Evolutionary conservation across 2,113 vertebrate genomes (phyloP).

Genomic region (Cepphus grylle): DNA sequence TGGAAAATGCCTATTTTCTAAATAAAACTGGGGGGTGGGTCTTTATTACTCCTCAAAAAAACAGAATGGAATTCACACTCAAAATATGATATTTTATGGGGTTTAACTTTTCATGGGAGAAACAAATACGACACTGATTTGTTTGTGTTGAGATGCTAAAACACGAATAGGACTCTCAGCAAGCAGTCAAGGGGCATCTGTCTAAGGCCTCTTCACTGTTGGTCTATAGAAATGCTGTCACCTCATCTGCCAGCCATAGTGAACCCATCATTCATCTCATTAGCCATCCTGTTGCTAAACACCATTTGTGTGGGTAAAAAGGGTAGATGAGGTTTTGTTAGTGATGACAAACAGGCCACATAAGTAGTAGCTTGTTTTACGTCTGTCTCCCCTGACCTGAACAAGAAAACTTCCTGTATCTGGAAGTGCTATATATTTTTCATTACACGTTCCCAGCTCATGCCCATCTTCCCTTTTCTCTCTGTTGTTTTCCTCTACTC

Average conservation of each 20-base stretch:
- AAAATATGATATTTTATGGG: not conserved
- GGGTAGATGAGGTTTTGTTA: not conserved
- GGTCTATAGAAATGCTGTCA: not conserved
- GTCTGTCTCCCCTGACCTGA: not conserved
- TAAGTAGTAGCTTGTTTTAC: not conserved
- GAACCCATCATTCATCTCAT: not conserved
- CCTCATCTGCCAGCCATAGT: not conserved
- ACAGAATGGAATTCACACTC: not conserved
- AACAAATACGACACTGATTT: not conserved
- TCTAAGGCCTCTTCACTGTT: not conserved
- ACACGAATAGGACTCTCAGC: not conserved
- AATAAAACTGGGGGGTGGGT: not conserved
- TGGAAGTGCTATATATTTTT: not conserved
- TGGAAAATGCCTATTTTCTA: not conserved
- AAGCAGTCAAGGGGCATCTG: not conserved
- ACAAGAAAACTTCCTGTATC: not conserved
- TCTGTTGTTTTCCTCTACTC: not conserved
- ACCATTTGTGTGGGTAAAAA: not conserved
- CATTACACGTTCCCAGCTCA: not conserved
- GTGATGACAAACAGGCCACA: too few species aligned
- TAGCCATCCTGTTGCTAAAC: not conserved
- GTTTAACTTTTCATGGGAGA: not conserved
- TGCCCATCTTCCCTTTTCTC: not conserved
- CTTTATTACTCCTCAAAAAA: not conserved
- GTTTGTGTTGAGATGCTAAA: not conserved